These are phyloP conservation scores for Frieseomelitta varia DNA, from an alignment of 1,140 invertebrate species.

Conservation along the genomic window DNA sequence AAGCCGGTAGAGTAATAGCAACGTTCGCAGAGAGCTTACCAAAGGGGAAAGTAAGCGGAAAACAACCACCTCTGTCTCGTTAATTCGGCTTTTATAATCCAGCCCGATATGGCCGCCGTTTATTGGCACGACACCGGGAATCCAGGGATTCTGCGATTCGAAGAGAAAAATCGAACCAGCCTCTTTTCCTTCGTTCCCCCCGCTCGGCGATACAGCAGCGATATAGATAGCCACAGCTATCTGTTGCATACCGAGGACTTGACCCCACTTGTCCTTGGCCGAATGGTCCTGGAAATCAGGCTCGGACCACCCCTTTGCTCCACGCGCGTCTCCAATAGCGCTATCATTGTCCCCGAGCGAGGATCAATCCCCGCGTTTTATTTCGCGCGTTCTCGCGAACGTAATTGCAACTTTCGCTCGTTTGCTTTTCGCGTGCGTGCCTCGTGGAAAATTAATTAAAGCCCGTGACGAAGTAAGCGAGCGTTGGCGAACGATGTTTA, in stretches of 20 bases:
- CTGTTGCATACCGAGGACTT: slow-evolving; percentile 48
- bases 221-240: neutral
- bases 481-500: neutral
- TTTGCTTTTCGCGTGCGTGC: too few species aligned
- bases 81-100: slow-evolving; percentile 19
- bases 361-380: neutral
- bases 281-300: neutral
- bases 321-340: neutral
- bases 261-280: slow-evolving; percentile 41
- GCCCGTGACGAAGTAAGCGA: neutral
- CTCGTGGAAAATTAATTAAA: neutral
- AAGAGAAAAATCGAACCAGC: slow-evolving; percentile 33
- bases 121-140: neutral
- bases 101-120: neutral
- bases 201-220: neutral
- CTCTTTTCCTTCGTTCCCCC: too few species aligned
- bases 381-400: too few species aligned
- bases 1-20: neutral
- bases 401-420: too few species aligned
- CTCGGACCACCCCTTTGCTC: neutral
- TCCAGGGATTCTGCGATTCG: slow-evolving; percentile 30
- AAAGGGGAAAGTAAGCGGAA: neutral
- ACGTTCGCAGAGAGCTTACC: neutral
- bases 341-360: neutral
- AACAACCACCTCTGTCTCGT: neutral